Evolutionary conservation across 2,113 vertebrate genomes (phyloP).

Genomic region (Tupaia tana): DNA sequence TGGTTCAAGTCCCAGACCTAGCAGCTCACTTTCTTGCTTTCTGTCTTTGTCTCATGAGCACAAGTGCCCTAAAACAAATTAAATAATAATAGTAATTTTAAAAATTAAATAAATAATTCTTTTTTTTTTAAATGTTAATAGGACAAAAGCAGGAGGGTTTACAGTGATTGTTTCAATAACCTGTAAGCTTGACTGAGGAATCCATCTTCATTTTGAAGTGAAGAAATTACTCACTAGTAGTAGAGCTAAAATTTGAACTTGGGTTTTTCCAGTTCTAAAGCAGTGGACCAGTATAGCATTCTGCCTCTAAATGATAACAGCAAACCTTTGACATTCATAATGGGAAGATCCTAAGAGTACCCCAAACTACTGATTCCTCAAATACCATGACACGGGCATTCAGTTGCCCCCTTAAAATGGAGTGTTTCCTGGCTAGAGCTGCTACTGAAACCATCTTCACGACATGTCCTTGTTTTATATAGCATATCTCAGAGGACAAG

Average conservation of each 20-base stretch:
- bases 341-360: not conserved
- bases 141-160: not conserved
- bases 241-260: slow-evolving; percentile 10
- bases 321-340: not conserved
- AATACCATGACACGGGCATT: not conserved
- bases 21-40: no score
- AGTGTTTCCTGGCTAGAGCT: not conserved
- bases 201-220: not conserved
- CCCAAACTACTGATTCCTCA: not conserved
- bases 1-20: no score
- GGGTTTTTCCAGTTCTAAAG: not conserved
- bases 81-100: no score
- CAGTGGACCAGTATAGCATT: not conserved
- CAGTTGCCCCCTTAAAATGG: not conserved
- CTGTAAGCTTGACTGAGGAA: not conserved
- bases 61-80: no score
- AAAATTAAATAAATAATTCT: no score
- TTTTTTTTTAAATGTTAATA: no score
- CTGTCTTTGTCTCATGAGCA: no score
- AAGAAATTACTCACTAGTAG: not conserved
- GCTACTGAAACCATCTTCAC: not conserved
- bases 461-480: not conserved
- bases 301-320: not conserved
- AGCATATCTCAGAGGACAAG: not conserved
- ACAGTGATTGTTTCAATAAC: not conserved